A percentile compares a stretch with the other conserved stretches of the same genome.
These are phyloP conservation scores for Streblospio benedicti DNA, from an alignment of 1,140 invertebrate genomes.

Conservation along the genomic window DNA sequence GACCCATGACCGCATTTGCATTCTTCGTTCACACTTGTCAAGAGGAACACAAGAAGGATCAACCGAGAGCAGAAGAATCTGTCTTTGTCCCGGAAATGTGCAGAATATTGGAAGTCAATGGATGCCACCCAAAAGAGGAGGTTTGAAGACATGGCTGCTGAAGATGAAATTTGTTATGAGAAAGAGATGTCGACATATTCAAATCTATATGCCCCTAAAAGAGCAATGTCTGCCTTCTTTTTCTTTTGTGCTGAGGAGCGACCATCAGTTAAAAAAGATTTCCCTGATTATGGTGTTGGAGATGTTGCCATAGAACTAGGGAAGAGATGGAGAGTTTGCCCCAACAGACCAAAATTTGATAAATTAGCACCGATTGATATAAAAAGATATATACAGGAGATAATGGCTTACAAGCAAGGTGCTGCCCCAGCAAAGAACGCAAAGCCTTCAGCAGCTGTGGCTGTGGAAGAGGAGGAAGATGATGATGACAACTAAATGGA, in stretches of 20 bases:
- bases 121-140: slow-evolving; percentile 95
- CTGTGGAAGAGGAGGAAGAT: too few species aligned
- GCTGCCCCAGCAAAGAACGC: too few species aligned
- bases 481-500: too few species aligned
- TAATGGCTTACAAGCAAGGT: too few species aligned
- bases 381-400: slow-evolving; percentile 77
- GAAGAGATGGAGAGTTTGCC: slow-evolving; percentile 81
- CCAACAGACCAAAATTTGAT: slow-evolving; percentile 81
- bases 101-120: slow-evolving; percentile 99
- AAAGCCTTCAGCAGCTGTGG: too few species aligned
- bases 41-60: slow-evolving; percentile 95
- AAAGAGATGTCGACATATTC: slow-evolving; percentile 92
- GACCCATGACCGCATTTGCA: slow-evolving; percentile 97
- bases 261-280: slow-evolving; percentile 78
- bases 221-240: slow-evolving; percentile 98
- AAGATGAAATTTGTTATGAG: slow-evolving; percentile 93
- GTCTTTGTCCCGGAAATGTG: slow-evolving; percentile 98
- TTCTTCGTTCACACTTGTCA: slow-evolving; percentile 99
- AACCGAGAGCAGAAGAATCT: slow-evolving; percentile 96
- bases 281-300: slow-evolving; percentile 90
- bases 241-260: slow-evolving; percentile 98
- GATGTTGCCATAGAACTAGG: slow-evolving; percentile 97
- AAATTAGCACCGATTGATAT: slow-evolving; percentile 87
- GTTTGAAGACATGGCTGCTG: slow-evolving; percentile 97
- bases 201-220: slow-evolving; percentile 97